Conservation (phyloP, 2,113 vertebrate species). For the Nibea coibor region DNA sequence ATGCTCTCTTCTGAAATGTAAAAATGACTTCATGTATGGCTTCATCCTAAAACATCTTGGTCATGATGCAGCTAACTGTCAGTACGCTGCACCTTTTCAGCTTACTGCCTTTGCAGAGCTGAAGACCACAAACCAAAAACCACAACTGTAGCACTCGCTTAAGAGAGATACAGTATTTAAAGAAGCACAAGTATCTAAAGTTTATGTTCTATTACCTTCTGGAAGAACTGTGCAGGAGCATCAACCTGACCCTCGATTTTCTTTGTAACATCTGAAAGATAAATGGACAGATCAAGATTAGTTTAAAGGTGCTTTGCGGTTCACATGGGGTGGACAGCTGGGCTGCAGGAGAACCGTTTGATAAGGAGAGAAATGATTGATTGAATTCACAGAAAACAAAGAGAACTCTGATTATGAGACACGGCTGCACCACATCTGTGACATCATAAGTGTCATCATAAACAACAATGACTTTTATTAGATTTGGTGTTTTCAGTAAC, state of each 20-base stretch:
- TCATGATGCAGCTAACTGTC: not conserved
- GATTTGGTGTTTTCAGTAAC: not conserved
- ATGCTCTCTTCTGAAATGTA: no score
- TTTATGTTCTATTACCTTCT: slow-evolving; percentile 86
- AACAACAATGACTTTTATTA: not conserved
- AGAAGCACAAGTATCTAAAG: not conserved
- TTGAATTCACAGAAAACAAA: not conserved
- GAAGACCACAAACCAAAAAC: no score
- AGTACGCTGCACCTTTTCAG: not conserved
- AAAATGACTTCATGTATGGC: no score
- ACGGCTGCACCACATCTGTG: not conserved
- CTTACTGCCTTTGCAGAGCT: not conserved
- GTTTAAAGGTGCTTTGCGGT: not conserved
- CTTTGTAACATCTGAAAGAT: slow-evolving; percentile 90
- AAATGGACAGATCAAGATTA: not conserved
- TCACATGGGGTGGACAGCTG: not conserved
- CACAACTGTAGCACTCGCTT: not conserved
- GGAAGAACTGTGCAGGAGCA: slow-evolving; percentile 92
- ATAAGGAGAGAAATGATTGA: not conserved
- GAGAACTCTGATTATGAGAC: not conserved
- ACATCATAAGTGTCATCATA: not conserved
- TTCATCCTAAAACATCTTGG: not conserved
- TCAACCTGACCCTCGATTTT: slow-evolving; percentile 94
- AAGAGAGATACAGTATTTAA: not conserved
- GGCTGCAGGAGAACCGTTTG: not conserved